Percentiles rank a stretch among this genome's conserved stretches.
Evolutionary conservation across 64 coral and sea anemone genomes (phyloP).

Genomic region (Orbicella faveolata): DNA sequence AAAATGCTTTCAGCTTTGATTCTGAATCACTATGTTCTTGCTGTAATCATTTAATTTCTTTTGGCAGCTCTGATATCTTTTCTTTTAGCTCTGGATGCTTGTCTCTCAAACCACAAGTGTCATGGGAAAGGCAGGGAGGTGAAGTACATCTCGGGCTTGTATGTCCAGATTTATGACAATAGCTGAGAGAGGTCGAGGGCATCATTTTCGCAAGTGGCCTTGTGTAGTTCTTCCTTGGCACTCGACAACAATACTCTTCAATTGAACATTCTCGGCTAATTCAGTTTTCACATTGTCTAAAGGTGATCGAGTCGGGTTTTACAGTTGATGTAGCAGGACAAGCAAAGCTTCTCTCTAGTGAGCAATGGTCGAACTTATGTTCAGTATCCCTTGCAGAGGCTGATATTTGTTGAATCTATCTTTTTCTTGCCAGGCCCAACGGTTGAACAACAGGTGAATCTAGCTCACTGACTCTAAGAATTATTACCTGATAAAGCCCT

Average conservation of each 20-base stretch:
- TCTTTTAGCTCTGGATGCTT: constrained; percentile 66
- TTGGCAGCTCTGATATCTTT: constrained; percentile 42
- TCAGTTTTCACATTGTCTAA: constrained; percentile 5
- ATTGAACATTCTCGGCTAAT: constrained; percentile 1
- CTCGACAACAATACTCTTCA: too few species aligned
- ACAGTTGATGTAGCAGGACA: not conserved
- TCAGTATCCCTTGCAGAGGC: not conserved
- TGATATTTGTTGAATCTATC: constrained; percentile 35
- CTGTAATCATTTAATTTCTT: constrained; percentile 60
- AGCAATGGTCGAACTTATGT: constrained; percentile 23
- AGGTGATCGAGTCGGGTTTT: constrained; percentile 4
- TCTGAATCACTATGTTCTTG: constrained; percentile 27
- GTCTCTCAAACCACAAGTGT: constrained; percentile 40
- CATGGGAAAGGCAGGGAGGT: constrained; percentile 9
- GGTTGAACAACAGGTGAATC: constrained; percentile 45
- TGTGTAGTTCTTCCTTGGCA: not conserved
- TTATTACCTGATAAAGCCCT: constrained; percentile 27
- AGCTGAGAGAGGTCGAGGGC: not conserved
- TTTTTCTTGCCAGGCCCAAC: constrained; percentile 23
- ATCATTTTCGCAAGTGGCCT: constrained; percentile 20
- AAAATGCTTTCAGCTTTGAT: constrained; percentile 53
- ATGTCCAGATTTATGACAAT: constrained; percentile 53
- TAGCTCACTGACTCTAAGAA: constrained; percentile 34
- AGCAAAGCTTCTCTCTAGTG: constrained; percentile 6
- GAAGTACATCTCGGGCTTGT: constrained; percentile 28